Percentiles rank a stretch among this genome's conserved stretches.
Conservation (phyloP, 1,140 invertebrate species). For the Lepidurus apus region DNA sequence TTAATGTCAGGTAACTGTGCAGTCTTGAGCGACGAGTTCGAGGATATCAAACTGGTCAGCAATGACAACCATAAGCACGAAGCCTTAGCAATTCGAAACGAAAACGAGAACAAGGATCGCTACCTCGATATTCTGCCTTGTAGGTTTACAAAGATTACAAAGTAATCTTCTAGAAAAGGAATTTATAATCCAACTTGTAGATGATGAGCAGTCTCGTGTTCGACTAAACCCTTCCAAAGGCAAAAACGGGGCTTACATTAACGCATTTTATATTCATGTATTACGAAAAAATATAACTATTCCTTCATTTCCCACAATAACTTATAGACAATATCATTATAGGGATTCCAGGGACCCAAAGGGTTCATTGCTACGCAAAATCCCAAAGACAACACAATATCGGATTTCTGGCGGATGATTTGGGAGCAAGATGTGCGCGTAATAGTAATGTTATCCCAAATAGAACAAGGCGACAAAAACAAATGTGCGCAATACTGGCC, state of each 20-base stretch:
- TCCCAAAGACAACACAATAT: conserved; percentile 47
- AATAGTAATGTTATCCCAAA: conserved; percentile 53
- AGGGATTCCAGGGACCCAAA: conserved; percentile 47
- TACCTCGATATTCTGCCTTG: conserved; percentile 76
- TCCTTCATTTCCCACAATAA: background rate
- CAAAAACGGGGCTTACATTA: conserved; percentile 67
- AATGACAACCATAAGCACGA: background rate
- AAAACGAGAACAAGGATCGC: conserved; percentile 68
- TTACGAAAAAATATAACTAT: conserved; percentile 37
- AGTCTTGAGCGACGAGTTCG: background rate
- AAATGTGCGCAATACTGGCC: conserved; percentile 66
- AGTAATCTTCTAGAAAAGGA: background rate
- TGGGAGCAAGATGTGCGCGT: conserved; percentile 51
- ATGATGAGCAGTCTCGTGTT: conserved; percentile 70
- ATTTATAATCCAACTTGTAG: conserved; percentile 47
- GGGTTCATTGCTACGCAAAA: conserved; percentile 54
- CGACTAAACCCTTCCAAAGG: conserved; percentile 57
- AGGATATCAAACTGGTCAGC: background rate
- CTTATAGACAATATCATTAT: background rate
- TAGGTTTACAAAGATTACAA: conserved; percentile 50
- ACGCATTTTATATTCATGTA: conserved; percentile 74
- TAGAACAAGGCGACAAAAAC: conserved; percentile 49
- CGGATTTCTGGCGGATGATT: conserved; percentile 54
- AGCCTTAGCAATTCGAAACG: conserved; percentile 48
- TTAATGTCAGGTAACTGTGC: background rate